Evolutionary conservation across 1,140 invertebrate genomes (phyloP).

Genomic region (Drosophila suzukii): DNA sequence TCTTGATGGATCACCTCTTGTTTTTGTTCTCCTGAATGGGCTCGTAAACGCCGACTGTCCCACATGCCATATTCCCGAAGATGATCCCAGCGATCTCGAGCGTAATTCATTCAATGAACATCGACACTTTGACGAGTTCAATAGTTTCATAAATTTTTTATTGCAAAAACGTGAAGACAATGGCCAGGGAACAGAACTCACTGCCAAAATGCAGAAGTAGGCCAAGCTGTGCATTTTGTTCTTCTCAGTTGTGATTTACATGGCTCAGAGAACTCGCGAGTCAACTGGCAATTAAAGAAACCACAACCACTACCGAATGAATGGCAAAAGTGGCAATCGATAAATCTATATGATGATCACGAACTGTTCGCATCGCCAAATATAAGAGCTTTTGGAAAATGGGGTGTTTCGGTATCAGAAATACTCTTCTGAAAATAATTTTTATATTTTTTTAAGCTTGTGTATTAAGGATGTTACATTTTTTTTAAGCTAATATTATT

Average conservation of each 20-base stretch:
- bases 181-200: slow-evolving; percentile 3
- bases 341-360: slow-evolving; percentile 49
- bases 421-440: not conserved
- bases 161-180: slow-evolving; percentile 68
- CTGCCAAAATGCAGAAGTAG: slow-evolving; percentile 53
- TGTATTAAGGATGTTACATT: not conserved
- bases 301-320: slow-evolving; percentile 20
- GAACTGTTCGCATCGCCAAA: slow-evolving; percentile 24
- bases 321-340: slow-evolving; percentile 40
- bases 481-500: no score
- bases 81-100: slow-evolving; percentile 19
- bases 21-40: slow-evolving; percentile 37
- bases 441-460: not conserved
- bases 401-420: not conserved
- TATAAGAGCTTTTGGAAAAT: slow-evolving; percentile 1
- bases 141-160: slow-evolving; percentile 81
- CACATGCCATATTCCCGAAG: not conserved
- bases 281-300: slow-evolving; percentile 46
- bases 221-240: slow-evolving; percentile 58
- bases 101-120: slow-evolving; percentile 64
- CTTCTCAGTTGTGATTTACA: slow-evolving; percentile 63
- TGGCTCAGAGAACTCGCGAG: slow-evolving; percentile 21
- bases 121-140: slow-evolving; percentile 65
- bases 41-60: slow-evolving; percentile 18
- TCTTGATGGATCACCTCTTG: slow-evolving; percentile 53